These are phyloP conservation scores for Capricornis sumatraensis DNA, from an alignment of 2,113 vertebrate genomes.

Conservation along the genomic window DNA sequence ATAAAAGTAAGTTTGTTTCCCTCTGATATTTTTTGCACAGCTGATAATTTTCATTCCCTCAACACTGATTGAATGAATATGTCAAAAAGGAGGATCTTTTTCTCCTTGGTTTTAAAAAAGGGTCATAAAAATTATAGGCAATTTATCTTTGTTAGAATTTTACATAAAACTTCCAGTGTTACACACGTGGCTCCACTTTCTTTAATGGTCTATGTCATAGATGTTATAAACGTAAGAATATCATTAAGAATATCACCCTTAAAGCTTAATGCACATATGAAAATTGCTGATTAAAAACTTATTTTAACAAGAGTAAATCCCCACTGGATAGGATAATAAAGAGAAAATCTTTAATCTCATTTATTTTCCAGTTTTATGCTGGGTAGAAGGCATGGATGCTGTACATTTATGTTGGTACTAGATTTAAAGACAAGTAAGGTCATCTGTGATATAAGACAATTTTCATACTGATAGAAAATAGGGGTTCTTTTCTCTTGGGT, in stretches of 20 bases:
- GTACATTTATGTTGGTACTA: neutral
- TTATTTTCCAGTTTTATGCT: conserved; percentile 3
- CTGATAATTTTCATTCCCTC: neutral
- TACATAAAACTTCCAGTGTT: neutral
- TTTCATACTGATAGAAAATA: neutral
- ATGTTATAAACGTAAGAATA: neutral
- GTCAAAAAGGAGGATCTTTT: neutral
- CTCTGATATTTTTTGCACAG: neutral
- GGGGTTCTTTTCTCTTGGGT: neutral
- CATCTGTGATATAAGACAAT: neutral
- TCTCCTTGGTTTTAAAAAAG: neutral
- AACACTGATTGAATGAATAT: neutral
- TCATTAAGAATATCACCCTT: neutral
- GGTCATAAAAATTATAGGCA: neutral
- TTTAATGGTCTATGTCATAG: neutral
- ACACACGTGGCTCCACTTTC: neutral
- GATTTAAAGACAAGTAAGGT: neutral
- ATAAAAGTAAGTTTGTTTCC: neutral
- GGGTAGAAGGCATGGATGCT: neutral
- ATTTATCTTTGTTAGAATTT: neutral
- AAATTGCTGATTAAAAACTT: neutral
- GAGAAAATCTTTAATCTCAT: neutral
- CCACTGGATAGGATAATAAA: neutral
- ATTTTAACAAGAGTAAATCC: neutral
- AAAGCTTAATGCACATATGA: neutral